Conservation (phyloP, 2,888 invertebrate species). For the Eumerus sabulonum region DNA sequence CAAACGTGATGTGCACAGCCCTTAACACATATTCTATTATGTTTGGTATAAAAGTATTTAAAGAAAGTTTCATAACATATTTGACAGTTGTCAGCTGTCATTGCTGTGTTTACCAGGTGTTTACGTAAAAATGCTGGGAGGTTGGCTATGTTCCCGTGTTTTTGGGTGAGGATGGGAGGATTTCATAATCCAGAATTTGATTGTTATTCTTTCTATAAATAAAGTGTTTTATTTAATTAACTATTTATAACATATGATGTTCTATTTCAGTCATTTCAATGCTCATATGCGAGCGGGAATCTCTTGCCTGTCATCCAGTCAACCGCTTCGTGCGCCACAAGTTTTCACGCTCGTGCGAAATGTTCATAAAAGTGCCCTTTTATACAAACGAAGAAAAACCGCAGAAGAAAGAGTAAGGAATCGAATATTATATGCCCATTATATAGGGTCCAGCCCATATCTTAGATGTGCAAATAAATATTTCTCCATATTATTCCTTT, state of each 20-base stretch:
- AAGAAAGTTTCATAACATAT: too few species aligned
- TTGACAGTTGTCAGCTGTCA: neutral
- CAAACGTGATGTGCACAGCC: too few species aligned
- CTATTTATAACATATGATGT: neutral
- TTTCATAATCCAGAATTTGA: too few species aligned
- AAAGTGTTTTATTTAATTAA: too few species aligned
- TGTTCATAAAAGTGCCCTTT: constrained; percentile 73
- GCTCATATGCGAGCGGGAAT: constrained; percentile 39
- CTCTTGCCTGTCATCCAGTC: constrained; percentile 28
- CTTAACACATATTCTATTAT: too few species aligned
- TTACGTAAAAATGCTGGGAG: constrained; percentile 65
- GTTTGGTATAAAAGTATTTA: too few species aligned
- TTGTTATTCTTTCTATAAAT: too few species aligned
- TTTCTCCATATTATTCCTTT: too few species aligned
- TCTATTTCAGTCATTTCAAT: constrained; percentile 19
- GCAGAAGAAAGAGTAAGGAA: constrained; percentile 82
- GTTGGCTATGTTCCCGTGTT: constrained; percentile 35
- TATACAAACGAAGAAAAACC: constrained; percentile 82
- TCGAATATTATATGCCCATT: too few species aligned
- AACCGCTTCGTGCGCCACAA: constrained; percentile 16
- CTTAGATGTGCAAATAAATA: too few species aligned
- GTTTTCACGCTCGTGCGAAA: constrained; percentile 70
- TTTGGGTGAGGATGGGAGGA: constrained; percentile 53
- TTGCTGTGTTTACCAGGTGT: constrained; percentile 17
- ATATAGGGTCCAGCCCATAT: too few species aligned